Base-by-base conservation (phyloP, 2,888 invertebrate genomes). In the Tetropium fuscum region DNA sequence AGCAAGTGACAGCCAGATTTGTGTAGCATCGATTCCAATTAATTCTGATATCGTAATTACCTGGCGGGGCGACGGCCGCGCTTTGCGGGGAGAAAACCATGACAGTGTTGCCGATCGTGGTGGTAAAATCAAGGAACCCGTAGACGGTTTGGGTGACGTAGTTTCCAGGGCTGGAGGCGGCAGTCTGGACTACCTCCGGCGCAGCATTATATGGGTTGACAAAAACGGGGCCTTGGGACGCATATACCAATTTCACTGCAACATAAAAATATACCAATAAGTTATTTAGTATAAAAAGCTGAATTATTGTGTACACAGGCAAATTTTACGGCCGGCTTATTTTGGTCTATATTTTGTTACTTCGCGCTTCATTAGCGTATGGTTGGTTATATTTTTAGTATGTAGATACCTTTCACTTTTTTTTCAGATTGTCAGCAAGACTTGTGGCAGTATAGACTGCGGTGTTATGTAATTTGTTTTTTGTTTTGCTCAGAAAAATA, bases 51-150 rank as follows among this genome's bases (percentile, higher is more conserved):
- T 3, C 7, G 6, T 22, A 51, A 63, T 61, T 63, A 90, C 91
- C 90, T 78, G 87, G 82, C 18, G 90, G 88, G 32, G 89, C 88
- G 2, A 53, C 55, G 30, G 89, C 88, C 16, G 89, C 89, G 73
- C 93, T 94, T 73, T 94, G 91, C 0, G 96, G 96, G 0, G 95
- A 95, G 81, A 96, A 96, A 25, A 96, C 91, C 94, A 96, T 96
- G 49, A 96, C 91, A 8, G 96, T 96, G 80, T 95, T 94, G 63
- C 94, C 95, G 74, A 96, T 94, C 2, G 95, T 95, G 0, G 96
- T 96, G 48, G 95, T 94, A 81, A 96, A 96, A 82, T 96, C 95
- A 69, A 95, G 84, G 82, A 96, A 96, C 53, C 96, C 96, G 76
- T 95, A 95, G 44, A 96, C 95, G 0, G 95, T 96, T 83, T 95